A percentile compares a stretch with the other conserved stretches of the same genome.
Evolutionary conservation across 2,113 vertebrate species (phyloP).

Genomic region (Corvus cornix): DNA sequence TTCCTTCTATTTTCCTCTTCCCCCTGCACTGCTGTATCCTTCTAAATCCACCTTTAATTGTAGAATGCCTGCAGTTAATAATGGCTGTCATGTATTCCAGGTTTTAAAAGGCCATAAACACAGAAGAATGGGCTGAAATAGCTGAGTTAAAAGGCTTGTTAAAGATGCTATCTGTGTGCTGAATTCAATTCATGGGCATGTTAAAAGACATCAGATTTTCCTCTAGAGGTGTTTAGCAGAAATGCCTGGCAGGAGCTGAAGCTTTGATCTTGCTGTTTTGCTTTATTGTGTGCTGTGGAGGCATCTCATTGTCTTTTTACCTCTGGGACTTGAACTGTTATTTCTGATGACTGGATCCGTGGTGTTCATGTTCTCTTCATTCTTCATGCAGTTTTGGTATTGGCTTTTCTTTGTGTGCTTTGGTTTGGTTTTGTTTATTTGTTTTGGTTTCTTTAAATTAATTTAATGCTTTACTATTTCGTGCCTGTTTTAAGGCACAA

Average conservation of each 20-base stretch:
- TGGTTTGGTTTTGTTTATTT: background rate
- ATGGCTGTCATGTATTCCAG: background rate
- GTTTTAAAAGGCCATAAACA: slow-evolving; percentile 38
- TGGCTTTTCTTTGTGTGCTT: background rate
- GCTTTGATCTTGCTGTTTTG: background rate
- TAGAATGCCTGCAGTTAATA: background rate
- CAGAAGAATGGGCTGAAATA: background rate
- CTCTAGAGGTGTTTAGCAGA: slow-evolving; percentile 4
- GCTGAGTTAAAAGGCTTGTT: slow-evolving; percentile 15
- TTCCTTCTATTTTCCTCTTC: background rate
- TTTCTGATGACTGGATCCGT: background rate
- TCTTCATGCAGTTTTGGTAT: background rate
- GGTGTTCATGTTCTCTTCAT: background rate
- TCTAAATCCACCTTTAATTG: background rate
- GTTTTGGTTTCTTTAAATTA: background rate
- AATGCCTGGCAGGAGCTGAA: background rate
- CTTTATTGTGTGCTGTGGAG: background rate
- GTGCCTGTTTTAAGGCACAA: too few species aligned
- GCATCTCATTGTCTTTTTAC: background rate
- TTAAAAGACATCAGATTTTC: slow-evolving; percentile 21
- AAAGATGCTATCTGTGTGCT: slow-evolving; percentile 40
- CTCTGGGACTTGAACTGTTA: background rate
- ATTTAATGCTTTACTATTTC: background rate
- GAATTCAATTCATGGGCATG: background rate
- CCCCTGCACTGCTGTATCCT: background rate